Conservation (phyloP, 2,888 invertebrate genomes). For the Drosophila anomalata region DNA sequence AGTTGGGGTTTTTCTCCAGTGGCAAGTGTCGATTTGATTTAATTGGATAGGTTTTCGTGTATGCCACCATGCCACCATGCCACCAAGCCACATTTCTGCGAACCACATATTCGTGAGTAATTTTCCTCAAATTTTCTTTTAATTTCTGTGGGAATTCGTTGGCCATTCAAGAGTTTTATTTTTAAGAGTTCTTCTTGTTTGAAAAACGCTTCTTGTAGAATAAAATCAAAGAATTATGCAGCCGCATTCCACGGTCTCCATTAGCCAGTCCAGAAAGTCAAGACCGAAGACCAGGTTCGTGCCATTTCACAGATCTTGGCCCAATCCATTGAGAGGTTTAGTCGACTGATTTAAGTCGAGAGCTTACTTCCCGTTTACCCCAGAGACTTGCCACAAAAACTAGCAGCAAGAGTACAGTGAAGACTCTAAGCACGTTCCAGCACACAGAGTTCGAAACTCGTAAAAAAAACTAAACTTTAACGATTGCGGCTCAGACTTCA, state of each 20-base stretch:
- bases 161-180: too few relatives aligned
- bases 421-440: conserved; percentile 26
- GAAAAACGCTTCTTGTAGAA: background rate
- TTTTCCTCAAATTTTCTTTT: conserved; percentile 20
- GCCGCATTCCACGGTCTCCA: conserved; percentile 28
- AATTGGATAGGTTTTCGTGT: conserved; percentile 39
- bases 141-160: conserved; percentile 33
- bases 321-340: conserved; percentile 12
- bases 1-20: background rate
- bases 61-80: conserved; percentile 14
- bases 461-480: conserved; percentile 31
- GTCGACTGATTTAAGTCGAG: conserved; percentile 24
- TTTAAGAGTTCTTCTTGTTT: background rate
- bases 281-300: conserved; percentile 15
- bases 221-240: conserved; percentile 16
- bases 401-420: conserved; percentile 16
- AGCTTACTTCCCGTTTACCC: background rate
- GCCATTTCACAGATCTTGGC: conserved; percentile 26
- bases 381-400: background rate
- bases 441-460: conserved; percentile 32
- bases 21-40: conserved; percentile 43
- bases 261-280: conserved; percentile 11
- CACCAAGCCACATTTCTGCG: conserved; percentile 19
- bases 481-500: conserved; percentile 26
- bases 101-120: conserved; percentile 22